Conservation (phyloP, 2,888 invertebrate genomes). For the Globia sparganii region DNA sequence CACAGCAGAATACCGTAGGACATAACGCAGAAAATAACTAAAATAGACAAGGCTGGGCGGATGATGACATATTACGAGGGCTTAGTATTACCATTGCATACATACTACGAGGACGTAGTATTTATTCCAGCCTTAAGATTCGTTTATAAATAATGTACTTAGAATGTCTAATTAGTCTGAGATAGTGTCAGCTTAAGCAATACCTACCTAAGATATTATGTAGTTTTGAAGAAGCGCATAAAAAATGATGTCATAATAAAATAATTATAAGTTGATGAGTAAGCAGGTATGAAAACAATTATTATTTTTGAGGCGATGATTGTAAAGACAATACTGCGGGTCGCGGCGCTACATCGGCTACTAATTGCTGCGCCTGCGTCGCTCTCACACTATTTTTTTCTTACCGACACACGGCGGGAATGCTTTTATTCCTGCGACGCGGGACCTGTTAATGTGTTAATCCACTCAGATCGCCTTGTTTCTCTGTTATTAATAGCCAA, state of each 20-base stretch:
- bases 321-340: constrained; percentile 35
- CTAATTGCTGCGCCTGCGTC: constrained; percentile 73
- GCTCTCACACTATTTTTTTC: constrained; percentile 77
- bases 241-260: neutral
- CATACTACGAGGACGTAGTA: neutral
- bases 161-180: neutral
- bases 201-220: neutral
- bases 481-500: constrained; percentile 85
- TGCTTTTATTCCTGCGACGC: constrained; percentile 85
- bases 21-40: no score
- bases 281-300: neutral
- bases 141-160: neutral
- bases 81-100: neutral
- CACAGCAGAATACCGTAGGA: no score
- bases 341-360: constrained; percentile 52
- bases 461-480: constrained; percentile 86
- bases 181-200: neutral
- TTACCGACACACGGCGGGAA: constrained; percentile 80
- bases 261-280: neutral
- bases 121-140: neutral
- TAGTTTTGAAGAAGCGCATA: neutral
- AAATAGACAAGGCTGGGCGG: no score
- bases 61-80: no score
- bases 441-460: constrained; percentile 88
- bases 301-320: neutral